Evolutionary conservation across 2,113 vertebrate species (phyloP).

Genomic region (Oreochromis niloticus): DNA sequence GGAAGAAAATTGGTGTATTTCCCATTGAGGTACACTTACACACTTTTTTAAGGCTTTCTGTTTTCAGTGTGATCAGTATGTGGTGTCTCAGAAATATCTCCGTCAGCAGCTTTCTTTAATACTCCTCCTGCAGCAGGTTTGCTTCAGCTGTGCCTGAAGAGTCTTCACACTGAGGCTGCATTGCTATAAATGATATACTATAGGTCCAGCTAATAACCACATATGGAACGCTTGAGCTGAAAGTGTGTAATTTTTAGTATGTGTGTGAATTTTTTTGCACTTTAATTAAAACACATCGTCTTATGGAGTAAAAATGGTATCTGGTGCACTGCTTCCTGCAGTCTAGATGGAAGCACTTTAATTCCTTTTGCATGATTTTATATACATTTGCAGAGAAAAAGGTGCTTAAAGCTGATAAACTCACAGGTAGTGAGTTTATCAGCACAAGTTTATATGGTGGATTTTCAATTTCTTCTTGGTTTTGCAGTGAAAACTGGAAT

Average conservation of each 20-base stretch:
- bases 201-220: neutral
- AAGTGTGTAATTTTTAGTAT: neutral
- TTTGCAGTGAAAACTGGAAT: neutral
- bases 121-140: neutral
- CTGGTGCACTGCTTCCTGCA: neutral
- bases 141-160: neutral
- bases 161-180: neutral
- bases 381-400: neutral
- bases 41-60: neutral
- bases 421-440: neutral
- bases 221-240: neutral
- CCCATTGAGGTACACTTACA: neutral
- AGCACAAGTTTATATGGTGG: neutral
- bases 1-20: neutral
- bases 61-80: neutral
- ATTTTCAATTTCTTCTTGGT: neutral
- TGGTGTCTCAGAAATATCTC: neutral
- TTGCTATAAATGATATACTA: neutral
- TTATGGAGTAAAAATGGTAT: neutral
- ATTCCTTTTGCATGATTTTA: neutral
- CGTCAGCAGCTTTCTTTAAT: fast-evolving
- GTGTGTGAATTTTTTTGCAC: neutral
- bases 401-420: neutral
- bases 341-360: neutral
- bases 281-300: neutral